phyloP scores from a whole-genome alignment of 1,140 invertebrate species.

The Vollenhovia emeryi region DNA sequence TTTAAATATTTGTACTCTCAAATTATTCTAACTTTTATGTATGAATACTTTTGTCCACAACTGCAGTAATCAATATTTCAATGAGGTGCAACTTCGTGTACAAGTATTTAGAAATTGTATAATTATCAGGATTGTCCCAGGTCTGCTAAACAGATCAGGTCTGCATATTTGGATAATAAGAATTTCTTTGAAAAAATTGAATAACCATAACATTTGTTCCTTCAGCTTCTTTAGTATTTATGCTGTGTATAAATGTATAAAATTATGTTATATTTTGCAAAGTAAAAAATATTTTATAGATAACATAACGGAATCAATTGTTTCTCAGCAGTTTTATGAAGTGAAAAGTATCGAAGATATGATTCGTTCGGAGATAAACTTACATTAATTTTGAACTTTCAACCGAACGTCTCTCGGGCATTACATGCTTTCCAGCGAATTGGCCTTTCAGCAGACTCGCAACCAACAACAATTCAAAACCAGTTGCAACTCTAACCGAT shows the following conservation, averaged over 20 bases:
- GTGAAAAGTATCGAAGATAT: background rate
- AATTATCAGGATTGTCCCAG: background rate
- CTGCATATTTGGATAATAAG: background rate
- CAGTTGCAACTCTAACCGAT: slow-evolving; percentile 11
- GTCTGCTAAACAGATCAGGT: background rate
- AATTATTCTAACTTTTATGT: background rate
- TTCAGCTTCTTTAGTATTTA: background rate
- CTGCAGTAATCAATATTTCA: background rate
- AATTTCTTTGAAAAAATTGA: background rate
- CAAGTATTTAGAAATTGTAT: background rate
- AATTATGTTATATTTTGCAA: background rate
- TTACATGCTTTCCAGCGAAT: slow-evolving; percentile 48
- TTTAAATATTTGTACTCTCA: background rate
- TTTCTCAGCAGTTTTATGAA: background rate
- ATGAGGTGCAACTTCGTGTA: background rate
- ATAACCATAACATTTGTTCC: background rate
- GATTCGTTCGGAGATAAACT: slow-evolving; percentile 4
- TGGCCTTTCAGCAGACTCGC: background rate
- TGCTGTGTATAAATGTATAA: background rate
- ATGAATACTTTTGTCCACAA: background rate
- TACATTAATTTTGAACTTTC: background rate
- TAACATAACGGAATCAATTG: background rate
- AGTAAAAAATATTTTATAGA: background rate
- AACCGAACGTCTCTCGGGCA: background rate
- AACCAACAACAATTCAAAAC: slow-evolving; percentile 22